Conservation (phyloP, 2,113 vertebrate genomes). For the Hydropotes inermis region DNA sequence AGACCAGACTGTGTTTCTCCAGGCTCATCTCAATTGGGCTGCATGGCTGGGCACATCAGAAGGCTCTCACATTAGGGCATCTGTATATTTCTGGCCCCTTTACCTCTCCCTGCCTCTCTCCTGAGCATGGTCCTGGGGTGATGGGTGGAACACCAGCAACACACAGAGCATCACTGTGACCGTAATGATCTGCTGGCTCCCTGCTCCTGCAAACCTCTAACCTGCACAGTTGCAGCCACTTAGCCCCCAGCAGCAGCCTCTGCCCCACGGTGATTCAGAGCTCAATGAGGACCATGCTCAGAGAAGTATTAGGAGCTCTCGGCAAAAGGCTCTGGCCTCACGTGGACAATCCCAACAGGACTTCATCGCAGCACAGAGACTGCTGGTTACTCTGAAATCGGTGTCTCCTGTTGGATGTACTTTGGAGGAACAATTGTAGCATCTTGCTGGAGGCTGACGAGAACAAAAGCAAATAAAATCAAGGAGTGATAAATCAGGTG, state of each 20-base stretch:
- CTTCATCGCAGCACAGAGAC: neutral
- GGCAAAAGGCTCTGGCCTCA: neutral
- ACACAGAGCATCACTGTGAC: accelerated
- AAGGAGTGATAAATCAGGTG: neutral
- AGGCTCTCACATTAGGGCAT: neutral
- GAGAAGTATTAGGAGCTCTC: neutral
- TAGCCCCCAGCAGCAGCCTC: neutral
- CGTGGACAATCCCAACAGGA: neutral
- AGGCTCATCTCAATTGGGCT: accelerated
- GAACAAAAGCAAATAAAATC: neutral
- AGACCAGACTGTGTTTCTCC: neutral
- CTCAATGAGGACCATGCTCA: neutral
- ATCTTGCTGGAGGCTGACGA: neutral
- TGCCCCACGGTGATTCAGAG: neutral
- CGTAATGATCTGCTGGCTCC: neutral
- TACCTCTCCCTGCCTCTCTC: neutral
- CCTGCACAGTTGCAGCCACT: constrained; percentile 34
- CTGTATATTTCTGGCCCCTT: neutral
- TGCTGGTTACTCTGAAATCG: neutral
- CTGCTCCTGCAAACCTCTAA: neutral
- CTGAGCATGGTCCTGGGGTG: neutral
- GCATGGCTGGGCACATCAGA: neutral
- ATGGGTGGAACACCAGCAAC: no score
- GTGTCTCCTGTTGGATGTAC: neutral
- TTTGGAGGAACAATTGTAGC: neutral